phyloP scores from a whole-genome alignment of 2,888 invertebrate species.

The Tholera decimalis region DNA sequence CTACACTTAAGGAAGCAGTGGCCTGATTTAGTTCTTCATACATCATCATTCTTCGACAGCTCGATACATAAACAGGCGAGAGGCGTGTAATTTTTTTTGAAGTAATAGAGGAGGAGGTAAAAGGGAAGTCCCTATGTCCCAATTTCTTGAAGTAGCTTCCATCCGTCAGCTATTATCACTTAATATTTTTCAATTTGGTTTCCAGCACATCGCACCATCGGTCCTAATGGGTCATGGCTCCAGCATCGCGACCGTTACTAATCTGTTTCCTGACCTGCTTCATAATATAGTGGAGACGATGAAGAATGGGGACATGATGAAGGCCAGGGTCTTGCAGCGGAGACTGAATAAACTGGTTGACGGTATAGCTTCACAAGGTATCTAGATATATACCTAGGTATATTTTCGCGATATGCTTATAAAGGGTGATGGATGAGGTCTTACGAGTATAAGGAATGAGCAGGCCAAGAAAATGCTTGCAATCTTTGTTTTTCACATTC shows the following conservation, averaged over 20 bases:
- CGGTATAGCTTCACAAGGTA: slow-evolving; percentile 86
- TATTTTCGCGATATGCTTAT: too few species aligned
- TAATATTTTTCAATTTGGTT: slow-evolving; percentile 4
- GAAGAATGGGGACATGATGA: slow-evolving; percentile 77
- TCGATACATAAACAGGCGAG: too few species aligned
- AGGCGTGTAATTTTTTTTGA: too few species aligned
- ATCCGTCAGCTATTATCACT: not conserved
- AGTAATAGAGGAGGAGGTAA: too few species aligned
- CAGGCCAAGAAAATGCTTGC: too few species aligned
- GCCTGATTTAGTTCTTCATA: too few species aligned
- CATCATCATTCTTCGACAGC: too few species aligned
- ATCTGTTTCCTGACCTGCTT: slow-evolving; percentile 92
- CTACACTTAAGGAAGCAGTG: too few species aligned
- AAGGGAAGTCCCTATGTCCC: not conserved
- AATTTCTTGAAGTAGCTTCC: not conserved
- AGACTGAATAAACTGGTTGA: slow-evolving; percentile 84
- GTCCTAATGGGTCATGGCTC: slow-evolving; percentile 93
- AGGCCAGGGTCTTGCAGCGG: slow-evolving; percentile 87
- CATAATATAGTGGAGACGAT: slow-evolving; percentile 88
- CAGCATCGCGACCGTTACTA: slow-evolving; percentile 93
- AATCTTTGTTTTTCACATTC: too few species aligned
- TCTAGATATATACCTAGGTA: too few species aligned
- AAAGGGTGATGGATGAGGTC: too few species aligned
- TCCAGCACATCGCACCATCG: slow-evolving; percentile 92
- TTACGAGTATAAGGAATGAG: too few species aligned